These are phyloP conservation scores for Gasteruption jaculator DNA, from an alignment of 2,888 invertebrate species.

Conservation along the genomic window DNA sequence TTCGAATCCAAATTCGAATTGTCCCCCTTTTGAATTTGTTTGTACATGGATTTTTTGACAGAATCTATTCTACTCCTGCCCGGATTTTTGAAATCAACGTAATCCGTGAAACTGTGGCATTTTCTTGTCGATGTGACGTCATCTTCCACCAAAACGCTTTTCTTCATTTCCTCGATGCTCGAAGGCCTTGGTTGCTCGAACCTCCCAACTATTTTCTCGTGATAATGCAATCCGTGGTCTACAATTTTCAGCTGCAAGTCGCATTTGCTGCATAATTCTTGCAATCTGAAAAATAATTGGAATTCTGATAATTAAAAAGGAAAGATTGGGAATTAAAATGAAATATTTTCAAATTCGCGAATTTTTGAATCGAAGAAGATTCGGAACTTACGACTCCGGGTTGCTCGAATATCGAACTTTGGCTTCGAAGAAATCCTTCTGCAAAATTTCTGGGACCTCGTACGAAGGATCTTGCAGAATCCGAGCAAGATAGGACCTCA, in stretches of 20 bases:
- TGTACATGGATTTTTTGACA: conserved; percentile 27
- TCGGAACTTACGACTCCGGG: conserved; percentile 37
- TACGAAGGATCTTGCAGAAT: conserved; percentile 31
- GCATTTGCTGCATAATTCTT: conserved; percentile 31
- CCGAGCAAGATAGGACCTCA: conserved; percentile 37
- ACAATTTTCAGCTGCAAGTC: conserved; percentile 31
- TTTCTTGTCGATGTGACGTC: neutral
- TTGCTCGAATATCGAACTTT: conserved; percentile 40
- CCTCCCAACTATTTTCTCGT: conserved; percentile 38
- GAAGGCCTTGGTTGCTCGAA: conserved; percentile 30
- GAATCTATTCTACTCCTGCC: conserved; percentile 30
- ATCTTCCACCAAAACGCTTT: conserved; percentile 22
- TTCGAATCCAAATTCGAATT: conserved; percentile 6
- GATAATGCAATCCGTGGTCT: conserved; percentile 36
- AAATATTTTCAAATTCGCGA: conserved; percentile 3
- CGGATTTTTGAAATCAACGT: conserved; percentile 30
- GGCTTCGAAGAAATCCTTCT: conserved; percentile 33
- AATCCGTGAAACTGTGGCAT: conserved; percentile 31
- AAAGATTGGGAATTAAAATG: conserved; percentile 8
- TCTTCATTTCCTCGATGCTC: conserved; percentile 26
- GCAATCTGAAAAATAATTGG: conserved; percentile 35
- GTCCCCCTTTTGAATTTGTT: conserved; percentile 13
- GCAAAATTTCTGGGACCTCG: conserved; percentile 33
- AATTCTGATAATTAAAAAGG: too few relatives aligned
- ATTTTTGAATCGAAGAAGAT: too few relatives aligned